Evolutionary conservation across 2,113 vertebrate genomes (phyloP).

Genomic region (Atherinomorus stipes): DNA sequence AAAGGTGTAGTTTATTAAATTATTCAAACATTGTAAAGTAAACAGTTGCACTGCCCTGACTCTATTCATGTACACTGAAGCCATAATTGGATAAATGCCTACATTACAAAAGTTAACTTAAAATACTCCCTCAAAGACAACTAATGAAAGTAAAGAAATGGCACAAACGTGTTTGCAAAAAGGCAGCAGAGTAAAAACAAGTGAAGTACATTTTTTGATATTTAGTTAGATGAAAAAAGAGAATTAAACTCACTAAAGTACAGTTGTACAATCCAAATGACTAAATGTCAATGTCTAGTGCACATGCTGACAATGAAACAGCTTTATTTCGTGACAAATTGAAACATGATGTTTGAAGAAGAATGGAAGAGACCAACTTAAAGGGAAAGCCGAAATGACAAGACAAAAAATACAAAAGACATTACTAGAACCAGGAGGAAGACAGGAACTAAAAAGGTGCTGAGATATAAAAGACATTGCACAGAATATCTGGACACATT

Average conservation of each 20-base stretch:
- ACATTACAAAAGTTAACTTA: constrained; percentile 77
- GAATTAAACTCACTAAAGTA: constrained; percentile 66
- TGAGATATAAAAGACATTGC: constrained; percentile 19
- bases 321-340: constrained; percentile 51
- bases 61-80: constrained; percentile 62
- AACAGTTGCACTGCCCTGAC: constrained; percentile 60
- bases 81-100: constrained; percentile 68
- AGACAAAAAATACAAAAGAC: constrained; percentile 11
- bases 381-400: constrained; percentile 53
- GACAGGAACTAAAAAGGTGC: constrained; percentile 34
- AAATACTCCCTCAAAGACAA: constrained; percentile 60
- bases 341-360: constrained; percentile 54
- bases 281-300: constrained; percentile 77
- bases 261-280: constrained; percentile 76
- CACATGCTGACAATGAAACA: constrained; percentile 73
- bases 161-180: constrained; percentile 74
- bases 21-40: constrained; percentile 73
- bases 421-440: not conserved
- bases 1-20: constrained; percentile 80
- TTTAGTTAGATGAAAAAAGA: constrained; percentile 66
- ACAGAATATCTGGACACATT: constrained; percentile 39
- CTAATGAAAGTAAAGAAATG: constrained; percentile 69
- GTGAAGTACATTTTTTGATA: constrained; percentile 62
- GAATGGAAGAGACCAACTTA: constrained; percentile 52
- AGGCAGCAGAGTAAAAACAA: constrained; percentile 70